These are phyloP conservation scores for Gibbula magus DNA, from an alignment of 2,888 invertebrate genomes.

Conservation along the genomic window DNA sequence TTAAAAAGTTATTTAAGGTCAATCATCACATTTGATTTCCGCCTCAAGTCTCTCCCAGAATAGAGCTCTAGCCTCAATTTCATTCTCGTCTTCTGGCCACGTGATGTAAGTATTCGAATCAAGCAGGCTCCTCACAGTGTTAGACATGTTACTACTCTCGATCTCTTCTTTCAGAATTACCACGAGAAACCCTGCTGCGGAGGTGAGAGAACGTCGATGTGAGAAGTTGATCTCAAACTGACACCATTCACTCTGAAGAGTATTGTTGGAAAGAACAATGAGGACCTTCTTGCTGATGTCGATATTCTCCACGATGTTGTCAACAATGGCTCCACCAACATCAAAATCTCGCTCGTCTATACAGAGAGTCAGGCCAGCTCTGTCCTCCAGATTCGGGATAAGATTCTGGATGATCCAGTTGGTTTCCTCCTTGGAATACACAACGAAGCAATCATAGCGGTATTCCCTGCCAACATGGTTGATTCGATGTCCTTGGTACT, in stretches of 20 bases:
- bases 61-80: neutral
- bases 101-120: neutral
- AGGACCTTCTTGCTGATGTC: constrained; percentile 9
- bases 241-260: constrained; percentile 2
- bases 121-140: neutral
- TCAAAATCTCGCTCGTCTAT: constrained; percentile 16
- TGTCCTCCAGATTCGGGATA: constrained; percentile 6
- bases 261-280: neutral
- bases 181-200: neutral
- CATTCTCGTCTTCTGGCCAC: constrained; percentile 9
- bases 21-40: too few species aligned
- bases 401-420: neutral
- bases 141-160: neutral
- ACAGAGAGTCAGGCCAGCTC: neutral
- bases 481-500: neutral
- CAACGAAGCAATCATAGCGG: neutral
- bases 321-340: constrained; percentile 2
- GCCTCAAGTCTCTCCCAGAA: neutral
- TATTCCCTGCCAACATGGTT: neutral
- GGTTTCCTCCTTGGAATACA: neutral
- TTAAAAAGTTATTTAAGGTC: too few species aligned
- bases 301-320: constrained; percentile 14
- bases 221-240: constrained; percentile 19
- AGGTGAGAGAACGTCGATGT: neutral
- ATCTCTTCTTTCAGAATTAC: constrained; percentile 4